Evolutionary conservation across 2,888 invertebrate species (phyloP).

Genomic region (Synergus umbraculus): DNA sequence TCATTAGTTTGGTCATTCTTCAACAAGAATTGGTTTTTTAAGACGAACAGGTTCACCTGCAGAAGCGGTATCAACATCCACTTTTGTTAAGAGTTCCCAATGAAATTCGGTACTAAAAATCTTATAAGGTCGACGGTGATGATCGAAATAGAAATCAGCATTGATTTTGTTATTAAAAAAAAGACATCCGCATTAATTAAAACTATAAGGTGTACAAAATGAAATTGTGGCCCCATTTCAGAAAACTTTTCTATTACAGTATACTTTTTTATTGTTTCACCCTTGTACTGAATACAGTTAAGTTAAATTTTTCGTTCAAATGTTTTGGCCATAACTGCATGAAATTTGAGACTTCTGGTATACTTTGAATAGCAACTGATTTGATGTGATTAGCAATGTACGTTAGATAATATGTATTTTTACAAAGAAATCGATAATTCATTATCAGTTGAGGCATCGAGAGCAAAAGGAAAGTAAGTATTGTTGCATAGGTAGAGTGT

Average conservation of each 20-base stretch:
- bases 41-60: too few species aligned
- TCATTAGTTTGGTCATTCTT: too few species aligned
- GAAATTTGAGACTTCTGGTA: not conserved
- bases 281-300: not conserved
- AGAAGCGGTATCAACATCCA: slow-evolving; percentile 14
- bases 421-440: slow-evolving; percentile 46
- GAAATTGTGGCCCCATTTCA: not conserved
- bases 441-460: slow-evolving; percentile 47
- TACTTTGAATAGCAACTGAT: not conserved
- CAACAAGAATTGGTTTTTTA: not conserved
- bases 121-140: slow-evolving; percentile 44
- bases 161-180: slow-evolving; percentile 33
- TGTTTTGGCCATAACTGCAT: slow-evolving; percentile 1
- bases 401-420: slow-evolving; percentile 18
- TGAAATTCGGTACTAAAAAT: slow-evolving; percentile 29
- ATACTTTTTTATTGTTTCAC: not conserved
- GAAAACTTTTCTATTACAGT: slow-evolving; percentile 2
- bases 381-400: not conserved
- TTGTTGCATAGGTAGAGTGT: too few species aligned
- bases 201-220: slow-evolving; percentile 35
- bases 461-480: too few species aligned
- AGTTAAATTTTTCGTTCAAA: not conserved
- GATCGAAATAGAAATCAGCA: slow-evolving; percentile 43
- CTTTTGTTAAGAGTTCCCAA: slow-evolving; percentile 25
- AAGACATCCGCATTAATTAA: slow-evolving; percentile 21